phyloP scores from a whole-genome alignment of 1,140 invertebrate genomes.

The Orchestia grillus region DNA sequence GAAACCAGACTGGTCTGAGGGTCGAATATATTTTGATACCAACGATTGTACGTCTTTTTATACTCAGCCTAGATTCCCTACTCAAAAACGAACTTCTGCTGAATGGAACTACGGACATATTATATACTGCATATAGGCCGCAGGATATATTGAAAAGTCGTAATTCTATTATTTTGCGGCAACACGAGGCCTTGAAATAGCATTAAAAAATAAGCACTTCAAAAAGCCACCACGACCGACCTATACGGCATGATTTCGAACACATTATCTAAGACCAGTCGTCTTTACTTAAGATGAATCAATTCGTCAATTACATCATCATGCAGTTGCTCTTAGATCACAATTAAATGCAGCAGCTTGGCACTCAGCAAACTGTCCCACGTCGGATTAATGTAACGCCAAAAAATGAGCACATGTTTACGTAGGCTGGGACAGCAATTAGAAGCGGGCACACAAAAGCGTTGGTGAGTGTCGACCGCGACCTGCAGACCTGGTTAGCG shows the following conservation, averaged over 20 bases:
- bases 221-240: background rate
- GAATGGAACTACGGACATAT: no score
- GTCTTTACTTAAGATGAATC: background rate
- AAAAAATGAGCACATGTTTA: background rate
- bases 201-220: background rate
- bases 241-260: background rate
- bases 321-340: no score
- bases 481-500: background rate
- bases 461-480: background rate
- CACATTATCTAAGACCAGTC: background rate
- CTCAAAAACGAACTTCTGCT: no score
- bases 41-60: no score
- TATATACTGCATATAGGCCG: no score
- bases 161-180: background rate
- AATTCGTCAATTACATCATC: no score
- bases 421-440: background rate
- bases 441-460: background rate
- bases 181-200: background rate
- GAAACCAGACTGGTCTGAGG: no score
- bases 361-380: no score
- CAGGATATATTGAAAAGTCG: no score
- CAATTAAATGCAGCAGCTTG: no score
- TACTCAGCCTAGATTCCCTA: no score
- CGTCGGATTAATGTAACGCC: background rate
- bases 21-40: no score